Evolutionary conservation across 2,113 vertebrate genomes (phyloP), one percentile per base, ranked within the genome.

Genomic region (Pseudorhombus dupliciocellatus): DNA sequence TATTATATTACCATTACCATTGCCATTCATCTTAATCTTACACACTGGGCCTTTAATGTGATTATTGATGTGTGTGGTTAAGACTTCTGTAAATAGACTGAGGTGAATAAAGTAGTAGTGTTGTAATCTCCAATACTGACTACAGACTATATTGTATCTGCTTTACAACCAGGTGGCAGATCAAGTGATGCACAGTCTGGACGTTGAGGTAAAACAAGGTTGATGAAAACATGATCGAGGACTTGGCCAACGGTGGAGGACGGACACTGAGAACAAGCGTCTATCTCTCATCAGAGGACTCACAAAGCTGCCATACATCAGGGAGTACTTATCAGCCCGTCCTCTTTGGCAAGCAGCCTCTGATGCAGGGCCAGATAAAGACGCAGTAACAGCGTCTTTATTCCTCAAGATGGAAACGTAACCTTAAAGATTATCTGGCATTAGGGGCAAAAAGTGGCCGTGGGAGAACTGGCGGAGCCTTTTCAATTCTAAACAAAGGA

Each of bases 341-440:
- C 69, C 59, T 59, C 63, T 74, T 74, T 51, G 69, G 71, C 48
- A 16, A 77, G 76, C 40, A 25, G 53, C 40, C 66, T 61, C 61
- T 75, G 81, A 87, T 83, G 61, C 68, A 59, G 77, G 75, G 64
- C 24, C 77, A 81, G 81, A 89, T 86, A 84, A 72, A 79, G 58
- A 66, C 65, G 26, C n/a, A 64, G 30, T 14, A 24, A 75, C 51
- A 4, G 34, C 66, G 46, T 55, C 25, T 78, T 83, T 83, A 74
- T 75, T 37, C 44, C 37, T 54, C n/a, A 21, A 73, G 37, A 75
- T 48, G 62, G 77, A 79, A 26, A 24, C 60, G 69, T 74, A 70
- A 65, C 78, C 71, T 80, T 80, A 71, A 73, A 57, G 63, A 64
- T 76, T 52, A 74, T 62, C 67, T 77, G 76, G 21, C 70, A 59